Base-by-base conservation (phyloP, 2,888 invertebrate species). In the Eristalis tenax region DNA sequence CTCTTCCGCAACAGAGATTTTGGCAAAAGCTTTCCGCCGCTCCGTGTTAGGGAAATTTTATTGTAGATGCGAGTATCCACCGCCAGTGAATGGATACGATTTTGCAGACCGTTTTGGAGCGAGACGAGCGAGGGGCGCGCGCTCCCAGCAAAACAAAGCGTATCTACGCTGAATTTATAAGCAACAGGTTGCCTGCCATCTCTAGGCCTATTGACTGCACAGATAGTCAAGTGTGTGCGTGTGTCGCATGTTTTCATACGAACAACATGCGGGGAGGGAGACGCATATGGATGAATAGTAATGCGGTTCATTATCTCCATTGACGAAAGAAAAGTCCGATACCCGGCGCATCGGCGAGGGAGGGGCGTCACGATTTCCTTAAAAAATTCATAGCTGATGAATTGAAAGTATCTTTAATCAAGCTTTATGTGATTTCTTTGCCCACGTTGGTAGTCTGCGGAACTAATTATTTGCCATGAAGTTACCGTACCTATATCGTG, bases 171-270 rank as follows among this genome's bases (percentile, higher is more conserved):
- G 40, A 59, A 64, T 74, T 15, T 28, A 43, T n/a, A n/a, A 71
- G 73, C 86, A 86, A 86, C 86, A 86, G 83, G 86, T 86, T 83
- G 73, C n/a, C 70, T 40, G 32, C 57, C 78, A 83, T 65, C 63
- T 74, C 50, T 50, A 50, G 59, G 56, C 61, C 18, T 50, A 50
- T 26, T 28, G 66, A 13, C 56, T 22, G 26, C 5, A 23, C 18
- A 26, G 5, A 66, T 61, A 66, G 40, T 18, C 22, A 70, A 69
- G 5, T 43, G 64, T 43, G 50, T 61, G 43, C 11, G 15, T 71
- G 63, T 66, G 64, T 69, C 43, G 64, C 26, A 38, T 76, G 63
- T 85, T 81, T 81, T 81, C 43, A 66, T 77, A 63, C 50, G 50
- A 32, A 63, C 61, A 71, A 26, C 26, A 26, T 26, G 3, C 26